A percentile compares a stretch with the other conserved stretches of the same genome.
Conservation (phyloP, 2,113 vertebrate genomes). For the Plecturocebus donacophilus region DNA sequence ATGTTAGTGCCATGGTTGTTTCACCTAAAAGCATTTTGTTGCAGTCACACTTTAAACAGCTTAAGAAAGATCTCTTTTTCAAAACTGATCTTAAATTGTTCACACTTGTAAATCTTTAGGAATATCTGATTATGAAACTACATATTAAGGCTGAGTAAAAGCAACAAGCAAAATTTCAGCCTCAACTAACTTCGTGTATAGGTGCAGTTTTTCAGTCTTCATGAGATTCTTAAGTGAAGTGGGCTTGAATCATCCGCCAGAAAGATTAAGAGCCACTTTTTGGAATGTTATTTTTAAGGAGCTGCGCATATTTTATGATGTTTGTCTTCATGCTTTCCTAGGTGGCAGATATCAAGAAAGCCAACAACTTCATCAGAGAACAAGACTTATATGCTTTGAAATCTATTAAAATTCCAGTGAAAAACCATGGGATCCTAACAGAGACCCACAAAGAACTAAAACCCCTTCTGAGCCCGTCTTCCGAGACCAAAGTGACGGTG, state of each 20-base stretch:
- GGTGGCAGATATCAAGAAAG: conserved; percentile 95
- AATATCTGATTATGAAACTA: neutral
- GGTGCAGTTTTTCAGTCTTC: neutral
- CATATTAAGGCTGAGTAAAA: neutral
- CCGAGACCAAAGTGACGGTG: neutral
- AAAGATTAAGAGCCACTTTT: neutral
- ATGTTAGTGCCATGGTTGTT: neutral
- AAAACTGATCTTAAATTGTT: neutral
- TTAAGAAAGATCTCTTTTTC: neutral
- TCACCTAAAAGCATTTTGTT: neutral
- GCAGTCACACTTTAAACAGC: neutral
- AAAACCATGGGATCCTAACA: conserved; percentile 89
- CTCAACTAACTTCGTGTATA: neutral
- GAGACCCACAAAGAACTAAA: conserved; percentile 81
- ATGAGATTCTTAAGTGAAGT: neutral
- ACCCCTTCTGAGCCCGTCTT: conserved; percentile 29
- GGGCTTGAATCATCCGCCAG: neutral
- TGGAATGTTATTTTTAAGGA: neutral
- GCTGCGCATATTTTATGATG: neutral
- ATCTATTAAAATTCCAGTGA: conserved; percentile 95
- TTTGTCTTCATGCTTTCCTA: conserved; percentile 77
- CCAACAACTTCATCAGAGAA: conserved; percentile 95
- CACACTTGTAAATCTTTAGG: neutral
- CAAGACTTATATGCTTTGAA: conserved; percentile 96
- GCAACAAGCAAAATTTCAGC: neutral